Evolutionary conservation across 2,888 invertebrate genomes (phyloP), one percentile per base, ranked within the genome.

Genomic region (Brassicogethes aeneus): DNA sequence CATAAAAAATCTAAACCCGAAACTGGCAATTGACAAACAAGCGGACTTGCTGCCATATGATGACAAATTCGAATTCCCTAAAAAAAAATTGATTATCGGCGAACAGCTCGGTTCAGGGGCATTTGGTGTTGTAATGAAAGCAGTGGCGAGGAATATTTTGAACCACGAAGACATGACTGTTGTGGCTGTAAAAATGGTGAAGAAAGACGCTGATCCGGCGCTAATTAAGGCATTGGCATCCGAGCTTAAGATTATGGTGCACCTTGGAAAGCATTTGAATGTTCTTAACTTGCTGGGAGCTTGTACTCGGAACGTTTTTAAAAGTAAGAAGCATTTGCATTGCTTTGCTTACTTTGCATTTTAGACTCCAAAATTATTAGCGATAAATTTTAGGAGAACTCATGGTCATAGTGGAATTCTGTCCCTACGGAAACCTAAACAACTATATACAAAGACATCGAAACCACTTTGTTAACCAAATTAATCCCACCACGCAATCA

Each of bases 101-200:
- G 87, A 85, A 62, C 85, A 89, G 61, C 70, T 96, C 32, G 95
- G 96, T 3, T 85, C 90, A 16, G 96, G 96, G 16, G 95, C 94
- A 3, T 96, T 95, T 64, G 96, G 95, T 14, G 85, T 93, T 2
- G 95, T 96, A 0, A 80, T 92, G 64, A 92, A 91, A 71, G 85
- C 83, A 1, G 76, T 79, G 56, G 93, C 93, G 0, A 75, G 80
- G 39, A 89, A 88, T 2, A 86, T 95, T 34, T 67, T 79, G 12
- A 78, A 80, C 33, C 80, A 80, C 1, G 87, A 88, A 61, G 75
- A 79, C 29, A 73, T 75, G 2, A 84, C 87, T 0, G 82, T 79
- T 0, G 95, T 95, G 0, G 96, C 96, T 1, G 94, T 96, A 0
- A 96, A 96, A 73, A 94, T 90, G 89, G 90, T 94, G 2, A 90